A percentile compares a stretch with the other conserved stretches of the same genome.
Evolutionary conservation across 2,888 invertebrate genomes (phyloP).

Genomic region (Phrixothrix hirtus): DNA sequence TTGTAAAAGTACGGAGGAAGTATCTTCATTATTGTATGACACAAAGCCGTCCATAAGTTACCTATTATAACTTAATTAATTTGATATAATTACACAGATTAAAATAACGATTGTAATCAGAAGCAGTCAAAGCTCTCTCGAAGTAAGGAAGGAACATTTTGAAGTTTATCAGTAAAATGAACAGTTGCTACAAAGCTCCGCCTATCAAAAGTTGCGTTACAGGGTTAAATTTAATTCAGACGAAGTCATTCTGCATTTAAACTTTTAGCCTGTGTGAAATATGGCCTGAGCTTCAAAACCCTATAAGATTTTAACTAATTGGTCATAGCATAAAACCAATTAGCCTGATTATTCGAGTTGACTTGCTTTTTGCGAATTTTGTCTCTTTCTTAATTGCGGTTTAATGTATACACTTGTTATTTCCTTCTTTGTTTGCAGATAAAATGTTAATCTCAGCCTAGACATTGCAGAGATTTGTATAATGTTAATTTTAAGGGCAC

Average conservation of each 20-base stretch:
- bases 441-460: slow-evolving; percentile 35
- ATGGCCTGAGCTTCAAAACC: slow-evolving; percentile 41
- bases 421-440: slow-evolving; percentile 30
- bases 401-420: slow-evolving; percentile 27
- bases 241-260: slow-evolving; percentile 44
- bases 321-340: slow-evolving; percentile 47
- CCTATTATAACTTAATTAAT: slow-evolving; percentile 37
- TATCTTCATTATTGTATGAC: too few relatives aligned
- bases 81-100: slow-evolving; percentile 38
- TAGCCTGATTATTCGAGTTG: slow-evolving; percentile 41
- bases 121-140: slow-evolving; percentile 26
- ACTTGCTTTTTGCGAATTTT: slow-evolving; percentile 23
- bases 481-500: slow-evolving; percentile 21
- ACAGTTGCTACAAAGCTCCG: slow-evolving; percentile 38
- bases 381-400: slow-evolving; percentile 25
- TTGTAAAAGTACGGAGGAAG: too few relatives aligned
- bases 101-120: slow-evolving; percentile 44
- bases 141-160: slow-evolving; percentile 39
- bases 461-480: slow-evolving; percentile 32
- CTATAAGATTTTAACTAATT: slow-evolving; percentile 46
- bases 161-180: slow-evolving; percentile 41
- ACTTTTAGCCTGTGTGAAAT: slow-evolving; percentile 44
- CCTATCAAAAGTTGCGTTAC: slow-evolving; percentile 37
- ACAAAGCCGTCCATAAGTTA: too few relatives aligned
- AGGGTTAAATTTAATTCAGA: slow-evolving; percentile 43